Conservation (phyloP, 2,888 invertebrate species). For the Smittia aterrima region DNA sequence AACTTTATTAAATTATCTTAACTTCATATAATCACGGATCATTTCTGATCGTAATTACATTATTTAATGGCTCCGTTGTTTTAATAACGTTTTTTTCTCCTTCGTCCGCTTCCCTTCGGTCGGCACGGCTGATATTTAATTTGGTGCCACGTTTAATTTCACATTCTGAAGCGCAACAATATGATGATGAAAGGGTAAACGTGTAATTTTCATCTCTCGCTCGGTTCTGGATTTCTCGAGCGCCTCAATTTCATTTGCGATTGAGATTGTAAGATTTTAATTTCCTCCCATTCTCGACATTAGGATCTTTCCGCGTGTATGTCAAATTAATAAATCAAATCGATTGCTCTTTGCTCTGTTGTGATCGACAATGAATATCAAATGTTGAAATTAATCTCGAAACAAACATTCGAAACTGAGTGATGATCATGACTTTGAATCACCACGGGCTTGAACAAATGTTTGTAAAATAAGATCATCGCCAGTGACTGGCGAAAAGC, state of each 20-base stretch:
- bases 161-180: conserved; percentile 6
- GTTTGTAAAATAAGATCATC: conserved; percentile 2
- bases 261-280: neutral
- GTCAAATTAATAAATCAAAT: conserved; percentile 11
- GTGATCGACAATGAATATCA: neutral
- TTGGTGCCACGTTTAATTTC: conserved; percentile 21
- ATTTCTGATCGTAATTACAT: conserved; percentile 36
- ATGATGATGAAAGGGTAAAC: neutral
- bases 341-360: neutral
- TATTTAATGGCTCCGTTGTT: conserved; percentile 33
- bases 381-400: neutral
- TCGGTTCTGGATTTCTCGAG: neutral
- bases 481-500: conserved; percentile 1
- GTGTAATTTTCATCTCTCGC: conserved; percentile 16
- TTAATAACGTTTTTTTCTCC: conserved; percentile 24
- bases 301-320: neutral
- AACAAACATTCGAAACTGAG: neutral
- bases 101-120: conserved; percentile 1
- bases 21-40: conserved; percentile 38
- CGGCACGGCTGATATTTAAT: conserved; percentile 25
- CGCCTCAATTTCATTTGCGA: neutral
- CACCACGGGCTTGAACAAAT: neutral
- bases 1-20: conserved; percentile 41
- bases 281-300: neutral
- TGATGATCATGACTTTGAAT: neutral